Base-by-base conservation (phyloP, 2,888 invertebrate genomes). In the Acleris emargana region DNA sequence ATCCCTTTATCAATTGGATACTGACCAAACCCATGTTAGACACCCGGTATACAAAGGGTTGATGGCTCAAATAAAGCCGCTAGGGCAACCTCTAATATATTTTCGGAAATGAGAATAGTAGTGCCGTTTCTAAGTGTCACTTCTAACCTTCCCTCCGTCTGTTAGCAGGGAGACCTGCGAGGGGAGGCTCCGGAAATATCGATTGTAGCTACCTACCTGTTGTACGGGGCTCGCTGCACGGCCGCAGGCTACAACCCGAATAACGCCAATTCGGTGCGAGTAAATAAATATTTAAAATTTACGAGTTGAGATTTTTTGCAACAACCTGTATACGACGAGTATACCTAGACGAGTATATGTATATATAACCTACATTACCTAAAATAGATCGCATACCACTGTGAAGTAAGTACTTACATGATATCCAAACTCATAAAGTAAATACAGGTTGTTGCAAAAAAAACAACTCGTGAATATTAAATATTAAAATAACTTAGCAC, bases 121-220 rank as follows among this genome's bases (percentile, higher is more conserved):
- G 60, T 61, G 38, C 61, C 66, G 61, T 52, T 73, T 71, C 69
- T 71, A 73, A 73, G 73, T 76, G 81, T 73, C 81, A 76, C 73
- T 64, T 83, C 81, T 82, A 79, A 78, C 73, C 76, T 77, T 84
- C 83, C 74, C 70, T 73, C 68, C 70, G 74, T 80, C 83, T 81
- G 75, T 79, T 76, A 77, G 70, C 73, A 66, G 70, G 72, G 62
- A 71, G 72, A 72, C 75, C 75, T 78, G 78, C 73, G 70, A 72
- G 71, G 70, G 75, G 72, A 69, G 63, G 70, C 72, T 74, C 76
- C 77, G 80, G 83, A 79, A 82, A 81, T 87, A 87, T 87, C 75
- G 87, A 86, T 87, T 86, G 82, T 83, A 73, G 72, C 73, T 72
- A 58, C 70, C 70, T 68, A 83, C 83, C 82, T 83, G 81, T 83